These are phyloP conservation scores for Tiliacea aurago DNA, from an alignment of 2,888 invertebrate species.

Conservation along the genomic window DNA sequence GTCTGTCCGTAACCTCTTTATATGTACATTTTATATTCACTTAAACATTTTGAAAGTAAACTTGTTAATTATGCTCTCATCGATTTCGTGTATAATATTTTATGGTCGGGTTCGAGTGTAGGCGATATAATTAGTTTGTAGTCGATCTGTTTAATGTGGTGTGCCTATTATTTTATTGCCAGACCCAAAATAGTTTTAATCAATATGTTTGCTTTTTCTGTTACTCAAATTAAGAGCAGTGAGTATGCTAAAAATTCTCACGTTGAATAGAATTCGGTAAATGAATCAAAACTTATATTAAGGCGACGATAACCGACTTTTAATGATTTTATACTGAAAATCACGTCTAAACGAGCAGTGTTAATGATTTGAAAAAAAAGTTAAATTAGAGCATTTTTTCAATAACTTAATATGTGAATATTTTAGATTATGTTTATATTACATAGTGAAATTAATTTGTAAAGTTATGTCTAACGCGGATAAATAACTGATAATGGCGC, in stretches of 20 bases:
- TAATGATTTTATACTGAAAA: too few species aligned
- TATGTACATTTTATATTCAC: conserved; percentile 73
- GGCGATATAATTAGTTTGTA: conserved; percentile 48
- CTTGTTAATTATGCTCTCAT: conserved; percentile 86
- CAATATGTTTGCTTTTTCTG: conserved; percentile 32
- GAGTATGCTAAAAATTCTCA: not conserved
- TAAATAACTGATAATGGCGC: too few species aligned
- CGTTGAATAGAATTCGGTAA: not conserved
- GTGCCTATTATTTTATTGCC: conserved; percentile 39
- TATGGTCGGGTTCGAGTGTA: conserved; percentile 57
- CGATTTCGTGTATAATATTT: conserved; percentile 82
- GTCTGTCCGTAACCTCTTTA: conserved; percentile 74
- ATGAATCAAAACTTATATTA: too few species aligned
- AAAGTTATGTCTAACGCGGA: too few species aligned
- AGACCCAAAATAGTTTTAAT: conserved; percentile 16
- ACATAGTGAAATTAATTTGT: too few species aligned
- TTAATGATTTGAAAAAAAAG: too few species aligned
- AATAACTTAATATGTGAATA: too few species aligned
- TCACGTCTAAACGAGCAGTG: too few species aligned
- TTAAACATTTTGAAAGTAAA: conserved; percentile 85
- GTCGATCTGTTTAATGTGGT: conserved; percentile 7
- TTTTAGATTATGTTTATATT: too few species aligned
- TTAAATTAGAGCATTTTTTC: too few species aligned
- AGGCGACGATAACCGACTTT: too few species aligned
- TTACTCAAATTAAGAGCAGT: conserved; percentile 14